Conservation (phyloP, 2,113 vertebrate species). For the Propithecus coquereli region DNA sequence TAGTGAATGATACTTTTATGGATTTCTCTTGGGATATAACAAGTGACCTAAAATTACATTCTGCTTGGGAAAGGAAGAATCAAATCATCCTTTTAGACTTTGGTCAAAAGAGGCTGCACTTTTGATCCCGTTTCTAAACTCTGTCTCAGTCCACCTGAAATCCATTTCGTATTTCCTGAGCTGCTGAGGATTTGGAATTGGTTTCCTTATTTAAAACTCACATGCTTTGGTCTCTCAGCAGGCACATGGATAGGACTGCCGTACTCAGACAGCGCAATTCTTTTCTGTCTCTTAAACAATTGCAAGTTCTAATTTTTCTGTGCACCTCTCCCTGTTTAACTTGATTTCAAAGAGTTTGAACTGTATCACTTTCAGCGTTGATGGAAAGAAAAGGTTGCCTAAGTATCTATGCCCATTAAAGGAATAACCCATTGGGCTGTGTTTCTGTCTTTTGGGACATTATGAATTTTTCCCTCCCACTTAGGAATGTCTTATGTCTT, state of each 20-base stretch:
- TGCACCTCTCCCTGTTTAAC: constrained; percentile 51
- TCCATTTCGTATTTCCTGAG: not conserved
- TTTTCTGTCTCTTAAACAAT: constrained; percentile 31
- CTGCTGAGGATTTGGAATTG: not conserved
- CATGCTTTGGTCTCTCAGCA: not conserved
- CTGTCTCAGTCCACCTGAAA: not conserved
- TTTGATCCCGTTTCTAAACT: constrained; percentile 13
- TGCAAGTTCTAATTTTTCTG: constrained; percentile 13
- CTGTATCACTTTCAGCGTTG: not conserved
- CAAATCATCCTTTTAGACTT: not conserved
- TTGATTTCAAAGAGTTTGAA: constrained; percentile 58
- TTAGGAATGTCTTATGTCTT: not conserved
- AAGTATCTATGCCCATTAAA: not conserved
- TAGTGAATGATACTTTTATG: not conserved
- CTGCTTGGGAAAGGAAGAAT: not conserved
- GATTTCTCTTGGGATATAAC: not conserved
- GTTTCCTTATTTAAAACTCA: constrained; percentile 55
- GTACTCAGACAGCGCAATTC: not conserved
- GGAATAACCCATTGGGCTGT: not conserved
- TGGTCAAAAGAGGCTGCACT: not conserved
- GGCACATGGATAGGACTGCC: not conserved
- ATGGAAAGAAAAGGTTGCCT: not conserved
- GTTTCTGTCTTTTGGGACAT: not conserved
- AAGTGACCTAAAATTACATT: not conserved
- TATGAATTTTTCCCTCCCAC: not conserved